phyloP scores from a whole-genome alignment of 2,888 invertebrate species.

The Ecliptopera silaceata region DNA sequence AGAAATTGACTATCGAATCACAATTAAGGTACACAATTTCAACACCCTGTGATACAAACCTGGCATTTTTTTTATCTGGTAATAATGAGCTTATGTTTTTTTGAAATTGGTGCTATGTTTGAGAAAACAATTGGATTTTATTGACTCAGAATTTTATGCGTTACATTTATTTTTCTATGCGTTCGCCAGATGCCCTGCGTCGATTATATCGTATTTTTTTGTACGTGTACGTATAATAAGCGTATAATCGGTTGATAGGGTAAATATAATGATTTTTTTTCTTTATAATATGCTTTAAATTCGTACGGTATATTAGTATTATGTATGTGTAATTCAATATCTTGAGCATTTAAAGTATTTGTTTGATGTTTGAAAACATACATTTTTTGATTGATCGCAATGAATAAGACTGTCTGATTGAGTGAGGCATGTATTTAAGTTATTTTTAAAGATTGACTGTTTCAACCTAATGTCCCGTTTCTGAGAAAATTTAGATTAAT shows the following conservation, averaged over 20 bases:
- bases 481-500: slow-evolving; percentile 42
- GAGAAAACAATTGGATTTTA: slow-evolving; percentile 28
- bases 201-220: slow-evolving; percentile 65
- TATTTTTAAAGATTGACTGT: slow-evolving; percentile 68
- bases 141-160: slow-evolving; percentile 6
- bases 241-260: slow-evolving; percentile 77
- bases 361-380: slow-evolving; percentile 41
- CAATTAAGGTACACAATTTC: slow-evolving; percentile 28
- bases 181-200: slow-evolving; percentile 57
- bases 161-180: slow-evolving; percentile 1
- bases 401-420: slow-evolving; percentile 75
- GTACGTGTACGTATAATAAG: slow-evolving; percentile 65
- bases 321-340: slow-evolving; percentile 52
- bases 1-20: slow-evolving; percentile 33
- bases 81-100: slow-evolving; percentile 22
- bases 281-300: slow-evolving; percentile 74
- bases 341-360: slow-evolving; percentile 69
- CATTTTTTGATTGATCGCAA: slow-evolving; percentile 41
- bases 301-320: slow-evolving; percentile 54
- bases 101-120: slow-evolving; percentile 47
- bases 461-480: slow-evolving; percentile 43
- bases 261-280: slow-evolving; percentile 54
- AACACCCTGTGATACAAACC: slow-evolving; percentile 44
- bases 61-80: slow-evolving; percentile 19
- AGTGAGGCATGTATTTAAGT: slow-evolving; percentile 62